These are phyloP conservation scores for Urophycis tenuis DNA, from an alignment of 2,797 vertebrate species.

Conservation along the genomic window DNA sequence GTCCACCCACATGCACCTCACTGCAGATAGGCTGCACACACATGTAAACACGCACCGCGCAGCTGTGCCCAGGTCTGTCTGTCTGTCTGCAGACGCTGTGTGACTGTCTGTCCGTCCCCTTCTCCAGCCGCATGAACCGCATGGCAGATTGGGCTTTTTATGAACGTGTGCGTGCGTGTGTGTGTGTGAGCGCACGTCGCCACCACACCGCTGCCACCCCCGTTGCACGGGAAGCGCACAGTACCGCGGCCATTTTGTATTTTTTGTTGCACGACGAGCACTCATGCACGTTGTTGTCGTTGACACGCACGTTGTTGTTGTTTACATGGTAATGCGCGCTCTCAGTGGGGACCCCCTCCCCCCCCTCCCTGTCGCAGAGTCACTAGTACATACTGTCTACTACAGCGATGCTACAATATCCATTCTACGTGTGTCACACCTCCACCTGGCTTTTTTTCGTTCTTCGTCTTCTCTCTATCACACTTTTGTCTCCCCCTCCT, in stretches of 20 bases:
- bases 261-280: neutral
- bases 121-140: conserved; percentile 55
- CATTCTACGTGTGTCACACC: neutral
- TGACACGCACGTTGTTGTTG: conserved; percentile 4
- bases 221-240: conserved; percentile 36
- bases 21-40: neutral
- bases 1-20: neutral
- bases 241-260: neutral
- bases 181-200: too few relatives aligned
- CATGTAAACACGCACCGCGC: conserved; percentile 23
- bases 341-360: neutral
- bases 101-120: conserved; percentile 57
- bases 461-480: neutral
- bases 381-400: neutral
- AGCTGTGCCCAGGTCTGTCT: conserved; percentile 70
- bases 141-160: conserved; percentile 54
- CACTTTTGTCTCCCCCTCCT: neutral
- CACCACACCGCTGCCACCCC: conserved; percentile 20
- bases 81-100: conserved; percentile 69
- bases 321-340: neutral
- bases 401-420: neutral
- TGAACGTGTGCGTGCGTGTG: conserved; percentile 45
- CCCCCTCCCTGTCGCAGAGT: too few relatives aligned
- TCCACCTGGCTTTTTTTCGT: neutral
- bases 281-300: conserved; percentile 6